Evolutionary conservation across 2,888 invertebrate species (phyloP).

Genomic region (Julus scandinavius): DNA sequence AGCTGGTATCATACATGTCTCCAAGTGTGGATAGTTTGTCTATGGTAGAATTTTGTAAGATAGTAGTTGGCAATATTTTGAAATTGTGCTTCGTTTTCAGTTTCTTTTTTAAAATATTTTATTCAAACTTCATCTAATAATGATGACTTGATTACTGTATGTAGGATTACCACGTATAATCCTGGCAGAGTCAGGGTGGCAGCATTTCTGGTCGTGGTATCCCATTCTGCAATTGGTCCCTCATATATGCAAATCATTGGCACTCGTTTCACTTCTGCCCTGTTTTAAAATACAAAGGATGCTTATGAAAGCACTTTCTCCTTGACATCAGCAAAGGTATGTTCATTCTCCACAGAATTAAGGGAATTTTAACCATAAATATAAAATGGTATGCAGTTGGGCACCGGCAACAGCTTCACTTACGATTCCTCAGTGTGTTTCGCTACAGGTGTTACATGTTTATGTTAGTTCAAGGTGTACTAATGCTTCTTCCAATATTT

Average conservation of each 20-base stretch:
- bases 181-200: neutral
- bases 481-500: no score
- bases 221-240: conserved; percentile 17
- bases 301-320: conserved; percentile 28
- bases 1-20: no score
- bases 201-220: neutral
- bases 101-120: neutral
- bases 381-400: no score
- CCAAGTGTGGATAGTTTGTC: neutral
- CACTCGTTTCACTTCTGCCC: conserved; percentile 27
- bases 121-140: neutral
- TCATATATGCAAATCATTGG: conserved; percentile 8
- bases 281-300: conserved; percentile 10
- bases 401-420: no score
- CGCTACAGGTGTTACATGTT: no score
- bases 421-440: no score
- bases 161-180: conserved; percentile 28
- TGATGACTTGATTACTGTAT: conserved; percentile 29
- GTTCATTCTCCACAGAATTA: neutral
- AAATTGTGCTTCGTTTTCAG: neutral
- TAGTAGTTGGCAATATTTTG: neutral
- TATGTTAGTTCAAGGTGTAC: no score
- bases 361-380: no score
- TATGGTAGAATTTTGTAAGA: neutral
- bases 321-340: neutral